phyloP scores from a whole-genome alignment of 2,113 vertebrate species.

The Aphyosemion australe region DNA sequence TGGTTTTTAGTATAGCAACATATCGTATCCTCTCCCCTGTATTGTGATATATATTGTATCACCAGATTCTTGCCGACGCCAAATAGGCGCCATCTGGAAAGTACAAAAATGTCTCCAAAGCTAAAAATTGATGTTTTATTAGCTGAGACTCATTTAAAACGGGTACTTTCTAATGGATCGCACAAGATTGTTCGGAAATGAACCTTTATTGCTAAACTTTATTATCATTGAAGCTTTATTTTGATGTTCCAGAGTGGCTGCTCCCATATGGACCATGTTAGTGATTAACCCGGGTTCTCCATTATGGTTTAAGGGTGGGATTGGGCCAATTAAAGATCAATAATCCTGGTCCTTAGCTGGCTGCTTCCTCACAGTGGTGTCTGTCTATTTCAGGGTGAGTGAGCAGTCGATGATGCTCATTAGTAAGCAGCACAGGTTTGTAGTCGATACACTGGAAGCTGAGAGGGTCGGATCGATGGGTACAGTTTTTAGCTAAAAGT shows the following conservation, averaged over 20 bases:
- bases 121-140: too few species aligned
- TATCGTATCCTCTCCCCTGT: too few species aligned
- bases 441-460: slow-evolving; percentile 43
- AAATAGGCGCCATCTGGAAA: too few species aligned
- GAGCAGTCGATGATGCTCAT: slow-evolving; percentile 56
- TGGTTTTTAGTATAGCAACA: too few species aligned
- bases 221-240: slow-evolving; percentile 32
- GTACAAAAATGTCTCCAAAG: too few species aligned
- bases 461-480: slow-evolving; percentile 39
- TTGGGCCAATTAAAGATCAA: slow-evolving; percentile 66
- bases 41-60: too few species aligned
- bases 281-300: slow-evolving; percentile 56
- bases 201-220: too few species aligned
- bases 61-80: too few species aligned
- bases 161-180: too few species aligned
- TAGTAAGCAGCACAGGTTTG: slow-evolving; percentile 43
- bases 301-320: slow-evolving; percentile 41
- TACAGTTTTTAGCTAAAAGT: slow-evolving; percentile 45
- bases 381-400: slow-evolving; percentile 30
- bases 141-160: too few species aligned
- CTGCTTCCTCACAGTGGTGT: slow-evolving; percentile 38
- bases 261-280: slow-evolving; percentile 50
- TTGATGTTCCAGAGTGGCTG: slow-evolving; percentile 33
- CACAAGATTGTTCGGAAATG: too few species aligned
- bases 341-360: slow-evolving; percentile 46